Conservation (phyloP, 2,797 vertebrate genomes). For the Alfaro cultratus region DNA sequence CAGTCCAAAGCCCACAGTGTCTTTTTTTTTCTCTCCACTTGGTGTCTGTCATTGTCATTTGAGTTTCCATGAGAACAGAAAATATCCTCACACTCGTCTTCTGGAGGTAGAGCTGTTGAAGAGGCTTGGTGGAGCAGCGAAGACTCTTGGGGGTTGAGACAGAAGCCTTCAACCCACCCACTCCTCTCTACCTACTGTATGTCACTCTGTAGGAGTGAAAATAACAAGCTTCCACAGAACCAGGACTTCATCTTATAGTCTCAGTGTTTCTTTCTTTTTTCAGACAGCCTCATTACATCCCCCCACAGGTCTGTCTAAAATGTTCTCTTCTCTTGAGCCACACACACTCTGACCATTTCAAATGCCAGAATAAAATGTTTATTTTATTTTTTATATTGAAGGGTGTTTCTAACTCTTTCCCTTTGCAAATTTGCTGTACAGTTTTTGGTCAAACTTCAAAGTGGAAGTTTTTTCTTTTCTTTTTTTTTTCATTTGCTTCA, state of each 20-base stretch:
- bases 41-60: conserved; percentile 1
- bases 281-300: neutral
- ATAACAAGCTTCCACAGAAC: conserved; percentile 1
- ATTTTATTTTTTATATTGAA: neutral
- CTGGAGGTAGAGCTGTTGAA: neutral
- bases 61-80: neutral
- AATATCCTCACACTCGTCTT: neutral
- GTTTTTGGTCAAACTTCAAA: neutral
- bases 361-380: neutral
- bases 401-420: neutral
- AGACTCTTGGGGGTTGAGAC: neutral
- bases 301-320: neutral
- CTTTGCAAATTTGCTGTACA: neutral
- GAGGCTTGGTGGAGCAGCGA: neutral
- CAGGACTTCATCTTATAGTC: neutral
- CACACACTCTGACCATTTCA: neutral
- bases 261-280: neutral
- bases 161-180: neutral
- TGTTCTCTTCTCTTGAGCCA: neutral
- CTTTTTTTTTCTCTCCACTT: neutral
- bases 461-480: neutral
- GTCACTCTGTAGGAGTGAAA: neutral
- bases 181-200: neutral
- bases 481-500: neutral
- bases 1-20: neutral